These are phyloP conservation scores for Epistrophe eligans DNA, from an alignment of 2,888 invertebrate genomes.

Conservation along the genomic window DNA sequence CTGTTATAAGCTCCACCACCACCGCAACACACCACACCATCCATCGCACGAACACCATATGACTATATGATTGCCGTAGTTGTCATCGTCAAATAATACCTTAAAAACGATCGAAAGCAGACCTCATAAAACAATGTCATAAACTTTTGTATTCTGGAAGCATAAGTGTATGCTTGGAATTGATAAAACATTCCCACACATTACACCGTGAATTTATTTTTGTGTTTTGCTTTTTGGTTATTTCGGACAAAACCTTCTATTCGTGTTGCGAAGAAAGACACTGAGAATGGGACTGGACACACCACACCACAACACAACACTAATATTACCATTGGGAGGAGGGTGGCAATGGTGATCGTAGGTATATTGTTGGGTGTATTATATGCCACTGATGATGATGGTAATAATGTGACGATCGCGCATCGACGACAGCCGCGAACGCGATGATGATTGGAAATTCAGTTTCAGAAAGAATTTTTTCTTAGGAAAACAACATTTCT, in stretches of 20 bases:
- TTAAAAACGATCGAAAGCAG: constrained; percentile 71
- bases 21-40: neutral
- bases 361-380: constrained; percentile 26
- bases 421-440: constrained; percentile 63
- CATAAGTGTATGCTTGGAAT: constrained; percentile 77
- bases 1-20: neutral
- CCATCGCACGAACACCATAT: constrained; percentile 42
- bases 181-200: constrained; percentile 81
- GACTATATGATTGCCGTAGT: constrained; percentile 52
- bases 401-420: constrained; percentile 68
- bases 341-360: constrained; percentile 30
- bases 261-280: constrained; percentile 11
- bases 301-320: neutral
- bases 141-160: constrained; percentile 75
- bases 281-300: neutral
- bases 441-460: constrained; percentile 74
- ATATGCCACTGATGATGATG: constrained; percentile 47
- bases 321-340: constrained; percentile 28
- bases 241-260: constrained; percentile 55
- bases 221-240: constrained; percentile 41
- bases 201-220: constrained; percentile 75
- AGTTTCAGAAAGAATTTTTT: constrained; percentile 75
- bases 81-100: constrained; percentile 49
- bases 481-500: constrained; percentile 74
- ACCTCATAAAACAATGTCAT: constrained; percentile 76